Evolutionary conservation across 1,140 invertebrate species (phyloP).

Genomic region (Brachystomella parvula): DNA sequence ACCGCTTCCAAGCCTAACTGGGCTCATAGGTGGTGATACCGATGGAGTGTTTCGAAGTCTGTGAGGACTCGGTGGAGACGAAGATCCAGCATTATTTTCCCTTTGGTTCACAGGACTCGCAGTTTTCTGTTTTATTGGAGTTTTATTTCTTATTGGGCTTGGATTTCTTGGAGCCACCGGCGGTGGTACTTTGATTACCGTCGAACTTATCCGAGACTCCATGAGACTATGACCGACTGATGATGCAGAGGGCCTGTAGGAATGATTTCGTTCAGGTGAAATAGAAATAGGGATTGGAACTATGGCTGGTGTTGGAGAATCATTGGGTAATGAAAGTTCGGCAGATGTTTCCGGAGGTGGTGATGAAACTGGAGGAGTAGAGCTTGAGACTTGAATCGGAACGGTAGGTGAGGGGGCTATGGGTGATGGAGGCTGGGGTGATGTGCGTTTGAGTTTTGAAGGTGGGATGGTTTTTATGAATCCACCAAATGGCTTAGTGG

Average conservation of each 20-base stretch:
- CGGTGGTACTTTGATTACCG: background rate
- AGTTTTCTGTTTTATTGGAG: background rate
- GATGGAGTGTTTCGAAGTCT: background rate
- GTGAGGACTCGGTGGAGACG: background rate
- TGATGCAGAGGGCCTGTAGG: background rate
- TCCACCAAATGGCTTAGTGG: constrained; percentile 70
- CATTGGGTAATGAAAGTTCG: background rate
- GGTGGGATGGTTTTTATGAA: constrained; percentile 55
- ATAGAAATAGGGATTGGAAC: background rate
- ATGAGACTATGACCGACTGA: background rate
- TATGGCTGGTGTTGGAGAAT: background rate
- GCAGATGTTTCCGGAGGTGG: background rate
- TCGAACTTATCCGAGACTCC: background rate
- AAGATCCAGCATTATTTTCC: background rate
- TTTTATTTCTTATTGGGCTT: background rate
- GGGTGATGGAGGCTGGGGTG: background rate
- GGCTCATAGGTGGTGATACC: background rate
- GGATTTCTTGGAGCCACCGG: background rate
- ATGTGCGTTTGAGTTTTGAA: constrained; percentile 53
- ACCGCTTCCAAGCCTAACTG: background rate
- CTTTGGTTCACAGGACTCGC: background rate
- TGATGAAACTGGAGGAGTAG: background rate
- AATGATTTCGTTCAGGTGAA: background rate
- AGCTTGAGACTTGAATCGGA: background rate
- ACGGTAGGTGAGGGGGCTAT: background rate